Base-by-base conservation (phyloP, 2,113 vertebrate genomes). In the Pelmatolapia mariae region DNA sequence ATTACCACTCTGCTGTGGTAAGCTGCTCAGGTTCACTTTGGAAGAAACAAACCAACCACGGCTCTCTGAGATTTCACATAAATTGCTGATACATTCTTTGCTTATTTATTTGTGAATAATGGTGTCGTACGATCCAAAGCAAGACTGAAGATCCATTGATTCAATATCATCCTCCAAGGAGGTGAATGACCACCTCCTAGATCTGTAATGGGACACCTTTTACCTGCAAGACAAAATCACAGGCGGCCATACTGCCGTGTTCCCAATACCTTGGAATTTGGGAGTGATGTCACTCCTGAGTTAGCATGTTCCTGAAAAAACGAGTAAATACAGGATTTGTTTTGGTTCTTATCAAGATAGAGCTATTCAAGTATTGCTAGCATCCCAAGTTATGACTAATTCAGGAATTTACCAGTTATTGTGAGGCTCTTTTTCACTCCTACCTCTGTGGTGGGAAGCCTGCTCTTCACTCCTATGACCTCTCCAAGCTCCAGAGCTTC, bases 31-130 rank as follows among this genome's bases (percentile, higher is more conserved):
- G 81, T 88, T 80, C 52, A 24, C 43, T 33, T 29, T 52, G 82
- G 82, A 81, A 22, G 82, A 87, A 91, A 43, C 82, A 78, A 84
- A 90, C 76, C 71, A 87, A 83, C 76, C 86, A 63, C 38, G 3
- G 45, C 86, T 54, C 68, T 19, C 29, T 3, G 82, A 78, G 89
- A 8, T 71, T 54, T 73, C 8, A 29, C 53, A 68, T 89, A 78
- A 89, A 89, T 71, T 68, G 18, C 73, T 54, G 26, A 90, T 86
- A 83, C 54, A 73, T 92, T 84, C 78, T 81, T 56, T 52, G 50
- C 73, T 52, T 38, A 38, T 68, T 68, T 0, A 38, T 13, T 68
- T 38, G 33, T 95, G 82, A 94, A 93, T 94, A 11, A 81, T 68
- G 59, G 87, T 57, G 61, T 26, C 15, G 22, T 18, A 11, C 13